phyloP scores from a whole-genome alignment of 2,113 vertebrate genomes.

The Calyptommatus sinebrachiatus region DNA sequence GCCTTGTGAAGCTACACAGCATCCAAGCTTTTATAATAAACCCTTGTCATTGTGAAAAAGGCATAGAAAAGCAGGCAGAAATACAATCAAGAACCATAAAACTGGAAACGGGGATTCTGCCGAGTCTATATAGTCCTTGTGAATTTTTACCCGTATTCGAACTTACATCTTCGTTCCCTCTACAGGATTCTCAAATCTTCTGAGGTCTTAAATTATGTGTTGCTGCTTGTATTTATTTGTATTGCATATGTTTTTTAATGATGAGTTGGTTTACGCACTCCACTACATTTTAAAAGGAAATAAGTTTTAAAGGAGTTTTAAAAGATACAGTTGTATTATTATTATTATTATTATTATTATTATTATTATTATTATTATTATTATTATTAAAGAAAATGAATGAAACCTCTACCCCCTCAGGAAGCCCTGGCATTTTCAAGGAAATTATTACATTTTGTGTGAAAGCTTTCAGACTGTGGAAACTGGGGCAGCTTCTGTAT shows the following conservation, averaged over 20 bases:
- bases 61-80: too few relatives aligned
- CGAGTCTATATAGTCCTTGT: too few relatives aligned
- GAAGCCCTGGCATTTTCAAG: background rate
- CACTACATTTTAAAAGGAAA: background rate
- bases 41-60: too few relatives aligned
- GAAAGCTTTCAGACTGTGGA: fast-evolving
- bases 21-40: too few relatives aligned
- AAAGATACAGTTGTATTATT: background rate
- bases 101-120: too few relatives aligned
- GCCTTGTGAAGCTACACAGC: too few relatives aligned
- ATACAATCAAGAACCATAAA: too few relatives aligned
- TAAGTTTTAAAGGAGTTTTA: background rate
- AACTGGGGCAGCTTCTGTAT: background rate
- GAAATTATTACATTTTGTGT: background rate
- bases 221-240: too few relatives aligned
- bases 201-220: background rate
- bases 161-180: too few relatives aligned
- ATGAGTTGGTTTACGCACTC: background rate
- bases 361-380: background rate
- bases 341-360: too few relatives aligned
- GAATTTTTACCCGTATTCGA: too few relatives aligned
- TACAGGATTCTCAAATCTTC: background rate
- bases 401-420: background rate
- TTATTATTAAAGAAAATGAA: background rate
- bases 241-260: background rate